Conservation (phyloP, 2,888 invertebrate species). For the Pterobdella sp. region DNA sequence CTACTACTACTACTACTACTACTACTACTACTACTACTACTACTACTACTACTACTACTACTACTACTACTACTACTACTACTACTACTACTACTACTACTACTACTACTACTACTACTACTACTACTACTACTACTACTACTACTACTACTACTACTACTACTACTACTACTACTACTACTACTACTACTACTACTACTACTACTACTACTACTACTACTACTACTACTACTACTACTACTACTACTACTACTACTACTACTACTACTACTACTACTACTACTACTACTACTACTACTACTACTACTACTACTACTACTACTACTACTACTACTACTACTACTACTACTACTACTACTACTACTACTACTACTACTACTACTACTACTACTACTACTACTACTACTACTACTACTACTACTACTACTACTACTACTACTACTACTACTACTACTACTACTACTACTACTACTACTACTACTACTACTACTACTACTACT, state of each 20-base stretch:
- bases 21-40: conserved; percentile 18
- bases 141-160: conserved; percentile 15
- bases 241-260: conserved; percentile 22
- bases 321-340: conserved; percentile 29
- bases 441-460: conserved; percentile 29
- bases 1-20: neutral
- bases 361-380: conserved; percentile 29
- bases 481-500: conserved; percentile 29
- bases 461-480: conserved; percentile 28
- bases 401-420: conserved; percentile 29
- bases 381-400: conserved; percentile 29
- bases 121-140: neutral
- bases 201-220: conserved; percentile 17
- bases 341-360: conserved; percentile 29
- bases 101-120: conserved; percentile 7
- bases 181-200: conserved; percentile 10
- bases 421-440: conserved; percentile 28
- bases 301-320: conserved; percentile 25
- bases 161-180: conserved; percentile 18
- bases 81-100: conserved; percentile 15
- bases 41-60: conserved; percentile 20
- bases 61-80: conserved; percentile 18
- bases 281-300: neutral
- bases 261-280: neutral
- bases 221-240: conserved; percentile 24